These are phyloP conservation scores for Melitaea athalia DNA, from an alignment of 2,888 invertebrate species.

Conservation along the genomic window DNA sequence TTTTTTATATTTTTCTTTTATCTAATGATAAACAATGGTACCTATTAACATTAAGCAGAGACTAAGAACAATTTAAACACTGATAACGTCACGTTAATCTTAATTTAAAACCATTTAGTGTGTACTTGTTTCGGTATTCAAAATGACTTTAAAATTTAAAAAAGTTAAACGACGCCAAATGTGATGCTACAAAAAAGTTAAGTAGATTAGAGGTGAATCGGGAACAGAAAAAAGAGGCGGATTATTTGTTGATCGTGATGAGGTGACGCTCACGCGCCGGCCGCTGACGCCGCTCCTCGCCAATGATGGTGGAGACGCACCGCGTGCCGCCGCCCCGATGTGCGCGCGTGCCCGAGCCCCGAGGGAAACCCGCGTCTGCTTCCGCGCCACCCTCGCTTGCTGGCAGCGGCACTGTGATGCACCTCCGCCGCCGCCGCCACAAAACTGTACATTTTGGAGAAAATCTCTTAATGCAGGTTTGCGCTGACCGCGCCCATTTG, in stretches of 20 bases:
- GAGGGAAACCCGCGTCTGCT: slow-evolving; percentile 77
- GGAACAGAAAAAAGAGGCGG: slow-evolving; percentile 44
- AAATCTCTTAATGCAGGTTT: slow-evolving; percentile 88
- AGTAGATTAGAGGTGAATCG: slow-evolving; percentile 46
- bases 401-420: slow-evolving; percentile 79
- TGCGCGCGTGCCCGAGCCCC: slow-evolving; percentile 72
- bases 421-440: slow-evolving; percentile 86
- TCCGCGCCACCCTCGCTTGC: slow-evolving; percentile 82
- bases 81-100: background rate
- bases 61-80: background rate
- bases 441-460: slow-evolving; percentile 91
- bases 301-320: slow-evolving; percentile 81
- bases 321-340: slow-evolving; percentile 75
- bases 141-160: slow-evolving; percentile 40
- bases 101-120: background rate
- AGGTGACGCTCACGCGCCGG: slow-evolving; percentile 77
- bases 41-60: background rate
- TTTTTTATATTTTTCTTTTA: background rate
- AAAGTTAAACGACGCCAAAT: slow-evolving; percentile 45
- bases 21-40: background rate
- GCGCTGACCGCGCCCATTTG: slow-evolving; percentile 85
- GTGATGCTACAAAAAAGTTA: slow-evolving; percentile 46
- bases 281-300: slow-evolving; percentile 77
- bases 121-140: slow-evolving; percentile 36
- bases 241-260: slow-evolving; percentile 57